Conservation (phyloP, 2,888 invertebrate genomes). For the Tethea ocularis region DNA sequence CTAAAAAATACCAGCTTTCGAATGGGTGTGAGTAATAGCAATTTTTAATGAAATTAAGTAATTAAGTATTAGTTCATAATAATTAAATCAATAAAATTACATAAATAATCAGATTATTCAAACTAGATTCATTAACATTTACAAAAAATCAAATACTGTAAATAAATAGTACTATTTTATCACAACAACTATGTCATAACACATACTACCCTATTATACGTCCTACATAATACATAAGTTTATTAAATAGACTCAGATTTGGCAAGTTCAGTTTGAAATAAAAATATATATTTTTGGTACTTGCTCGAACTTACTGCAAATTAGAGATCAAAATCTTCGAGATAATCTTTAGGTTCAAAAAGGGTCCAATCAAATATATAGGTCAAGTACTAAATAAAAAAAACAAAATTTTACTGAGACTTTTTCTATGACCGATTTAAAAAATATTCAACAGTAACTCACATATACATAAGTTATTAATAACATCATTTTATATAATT, state of each 20-base stretch:
- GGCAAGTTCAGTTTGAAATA: not conserved
- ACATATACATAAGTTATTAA: not conserved
- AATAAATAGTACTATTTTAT: conserved; percentile 2
- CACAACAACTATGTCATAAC: conserved; percentile 5
- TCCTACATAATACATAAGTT: not conserved
- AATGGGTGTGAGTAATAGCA: too few species aligned
- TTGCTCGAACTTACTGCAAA: not conserved
- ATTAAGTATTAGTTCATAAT: not conserved
- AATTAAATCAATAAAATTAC: not conserved
- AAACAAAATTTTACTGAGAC: not conserved
- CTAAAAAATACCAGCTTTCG: too few species aligned
- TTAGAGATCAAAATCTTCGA: not conserved
- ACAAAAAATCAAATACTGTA: conserved; percentile 7
- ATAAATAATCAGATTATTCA: not conserved
- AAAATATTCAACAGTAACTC: not conserved
- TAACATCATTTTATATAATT: not conserved
- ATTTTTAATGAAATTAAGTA: too few species aligned
- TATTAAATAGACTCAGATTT: not conserved
- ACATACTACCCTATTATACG: not conserved
- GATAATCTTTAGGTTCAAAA: not conserved
- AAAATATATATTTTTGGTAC: not conserved
- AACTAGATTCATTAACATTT: not conserved
- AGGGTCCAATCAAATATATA: not conserved
- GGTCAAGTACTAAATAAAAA: not conserved
- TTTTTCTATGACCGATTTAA: not conserved